Percentiles rank a stretch among this genome's conserved stretches.
Conservation (phyloP, 2,888 invertebrate genomes). For the Yponomeuta sedellus region DNA sequence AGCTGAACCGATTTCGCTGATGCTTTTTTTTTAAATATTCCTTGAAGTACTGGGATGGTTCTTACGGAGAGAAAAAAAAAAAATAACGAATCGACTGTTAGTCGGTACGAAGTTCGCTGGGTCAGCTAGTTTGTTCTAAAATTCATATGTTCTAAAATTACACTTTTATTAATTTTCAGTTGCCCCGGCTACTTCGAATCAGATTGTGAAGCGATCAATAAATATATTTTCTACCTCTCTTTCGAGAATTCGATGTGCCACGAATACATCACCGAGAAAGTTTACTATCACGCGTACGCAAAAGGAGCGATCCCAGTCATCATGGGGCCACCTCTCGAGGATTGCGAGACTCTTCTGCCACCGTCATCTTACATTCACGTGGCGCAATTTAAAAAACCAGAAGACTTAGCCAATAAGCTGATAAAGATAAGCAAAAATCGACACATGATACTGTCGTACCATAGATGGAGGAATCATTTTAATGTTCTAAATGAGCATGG, state of each 20-base stretch:
- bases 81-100: too few relatives aligned
- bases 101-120: too few relatives aligned
- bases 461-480: slow-evolving; percentile 78
- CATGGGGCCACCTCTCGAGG: slow-evolving; percentile 76
- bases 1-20: too few relatives aligned
- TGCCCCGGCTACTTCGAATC: slow-evolving; percentile 79
- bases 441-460: slow-evolving; percentile 59
- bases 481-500: slow-evolving; percentile 80
- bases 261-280: slow-evolving; percentile 83
- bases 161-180: slow-evolving; percentile 44
- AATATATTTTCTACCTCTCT: slow-evolving; percentile 82
- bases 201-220: slow-evolving; percentile 74
- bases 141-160: too few relatives aligned
- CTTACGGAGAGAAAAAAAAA: too few relatives aligned
- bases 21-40: too few relatives aligned
- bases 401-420: slow-evolving; percentile 72
- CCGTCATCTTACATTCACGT: slow-evolving; percentile 79
- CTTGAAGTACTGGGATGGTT: too few relatives aligned
- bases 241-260: slow-evolving; percentile 83
- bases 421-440: slow-evolving; percentile 49
- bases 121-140: too few relatives aligned
- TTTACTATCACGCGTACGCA: slow-evolving; percentile 79
- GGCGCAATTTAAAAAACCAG: slow-evolving; percentile 67
- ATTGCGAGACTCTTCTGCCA: slow-evolving; percentile 71
- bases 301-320: slow-evolving; percentile 81